Conservation (phyloP, 2,888 invertebrate species). For the Thereva nobilitata region DNA sequence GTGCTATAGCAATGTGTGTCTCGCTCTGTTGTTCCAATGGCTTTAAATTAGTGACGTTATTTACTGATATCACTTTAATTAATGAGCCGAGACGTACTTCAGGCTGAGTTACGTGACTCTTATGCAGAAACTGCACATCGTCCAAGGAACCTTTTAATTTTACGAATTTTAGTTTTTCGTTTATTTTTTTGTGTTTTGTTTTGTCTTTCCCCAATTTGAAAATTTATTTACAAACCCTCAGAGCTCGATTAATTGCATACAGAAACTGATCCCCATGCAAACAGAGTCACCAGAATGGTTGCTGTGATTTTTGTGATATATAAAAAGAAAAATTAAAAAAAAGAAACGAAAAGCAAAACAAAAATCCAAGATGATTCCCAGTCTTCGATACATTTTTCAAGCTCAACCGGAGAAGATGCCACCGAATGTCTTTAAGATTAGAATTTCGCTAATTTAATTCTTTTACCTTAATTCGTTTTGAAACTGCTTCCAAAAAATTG, state of each 20-base stretch:
- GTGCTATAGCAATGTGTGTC: too few relatives aligned
- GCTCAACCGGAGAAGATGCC: background rate
- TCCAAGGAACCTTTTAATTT: constrained; percentile 7
- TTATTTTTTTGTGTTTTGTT: background rate
- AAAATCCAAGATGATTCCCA: too few relatives aligned
- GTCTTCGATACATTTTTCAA: constrained; percentile 8
- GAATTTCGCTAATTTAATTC: constrained; percentile 32
- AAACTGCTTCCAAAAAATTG: constrained; percentile 29
- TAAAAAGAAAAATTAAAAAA: too few relatives aligned
- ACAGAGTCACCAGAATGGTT: too few relatives aligned
- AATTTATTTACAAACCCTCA: background rate
- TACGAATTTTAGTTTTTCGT: too few relatives aligned
- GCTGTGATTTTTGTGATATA: too few relatives aligned
- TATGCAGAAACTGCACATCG: constrained; percentile 24
- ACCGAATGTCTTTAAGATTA: constrained; percentile 32
- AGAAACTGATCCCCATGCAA: too few relatives aligned
- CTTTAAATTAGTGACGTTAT: background rate
- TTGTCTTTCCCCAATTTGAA: background rate
- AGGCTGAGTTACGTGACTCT: constrained; percentile 25
- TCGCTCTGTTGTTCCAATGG: too few relatives aligned
- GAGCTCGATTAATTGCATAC: background rate
- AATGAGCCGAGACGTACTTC: constrained; percentile 27
- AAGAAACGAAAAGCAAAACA: too few relatives aligned
- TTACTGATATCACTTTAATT: constrained; percentile 31
- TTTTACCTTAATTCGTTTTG: constrained; percentile 19